Conservation (phyloP, 1,140 invertebrate genomes). For the Antheraea pernyi region DNA sequence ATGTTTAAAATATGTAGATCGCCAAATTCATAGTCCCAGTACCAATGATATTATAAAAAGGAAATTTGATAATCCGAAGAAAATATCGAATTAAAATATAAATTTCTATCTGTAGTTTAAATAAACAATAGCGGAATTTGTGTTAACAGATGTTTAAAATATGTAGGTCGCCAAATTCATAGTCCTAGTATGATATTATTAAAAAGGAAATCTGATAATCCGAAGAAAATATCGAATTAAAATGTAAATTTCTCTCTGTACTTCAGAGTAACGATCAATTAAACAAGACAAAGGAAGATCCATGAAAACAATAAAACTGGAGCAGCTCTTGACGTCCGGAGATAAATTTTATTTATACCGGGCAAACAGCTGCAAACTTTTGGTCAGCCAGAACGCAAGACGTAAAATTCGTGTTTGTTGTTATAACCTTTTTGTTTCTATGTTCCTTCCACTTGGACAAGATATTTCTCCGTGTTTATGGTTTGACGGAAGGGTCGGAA, state of each 20-base stretch:
- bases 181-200: neutral
- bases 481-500: constrained; percentile 33
- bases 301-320: constrained; percentile 63
- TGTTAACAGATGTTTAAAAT: neutral
- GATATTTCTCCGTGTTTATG: constrained; percentile 39
- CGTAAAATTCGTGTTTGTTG: constrained; percentile 63
- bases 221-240: constrained; percentile 1
- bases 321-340: constrained; percentile 67
- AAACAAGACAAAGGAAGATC: constrained; percentile 48
- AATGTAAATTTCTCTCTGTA: neutral
- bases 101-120: constrained; percentile 17
- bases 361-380: constrained; percentile 74
- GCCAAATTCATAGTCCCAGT: neutral
- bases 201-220: neutral
- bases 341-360: constrained; percentile 75
- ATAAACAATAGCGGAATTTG: constrained; percentile 29
- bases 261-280: constrained; percentile 7
- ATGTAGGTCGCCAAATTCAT: neutral
- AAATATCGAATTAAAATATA: constrained; percentile 1
- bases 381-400: constrained; percentile 58
- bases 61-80: neutral
- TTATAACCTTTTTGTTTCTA: constrained; percentile 70
- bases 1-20: neutral
- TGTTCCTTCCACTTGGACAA: constrained; percentile 43
- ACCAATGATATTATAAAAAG: neutral